Conservation (phyloP, 2,888 invertebrate species). For the Marasmarcha lunaedactyla region DNA sequence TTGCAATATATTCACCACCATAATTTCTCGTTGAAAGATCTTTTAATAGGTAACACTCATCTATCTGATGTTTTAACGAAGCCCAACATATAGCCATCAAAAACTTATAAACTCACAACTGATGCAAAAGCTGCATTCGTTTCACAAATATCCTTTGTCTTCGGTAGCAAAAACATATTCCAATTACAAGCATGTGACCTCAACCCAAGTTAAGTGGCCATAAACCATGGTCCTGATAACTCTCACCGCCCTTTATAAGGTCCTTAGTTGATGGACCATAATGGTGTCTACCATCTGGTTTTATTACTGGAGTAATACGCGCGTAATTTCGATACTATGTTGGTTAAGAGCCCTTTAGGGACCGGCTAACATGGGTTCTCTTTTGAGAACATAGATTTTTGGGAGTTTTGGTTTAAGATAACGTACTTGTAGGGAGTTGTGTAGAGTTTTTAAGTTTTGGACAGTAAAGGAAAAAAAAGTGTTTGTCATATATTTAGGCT, state of each 20-base stretch:
- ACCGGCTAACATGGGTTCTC: no score
- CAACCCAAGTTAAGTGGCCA: constrained; percentile 34
- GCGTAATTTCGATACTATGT: constrained; percentile 43
- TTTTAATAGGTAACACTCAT: no score
- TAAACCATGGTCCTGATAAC: constrained; percentile 43
- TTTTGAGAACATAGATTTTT: neutral
- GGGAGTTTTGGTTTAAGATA: neutral
- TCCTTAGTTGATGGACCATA: constrained; percentile 46
- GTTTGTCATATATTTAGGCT: no score
- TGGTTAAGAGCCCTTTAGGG: constrained; percentile 22
- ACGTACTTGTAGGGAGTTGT: no score
- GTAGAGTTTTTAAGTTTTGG: no score
- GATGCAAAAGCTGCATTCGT: no score
- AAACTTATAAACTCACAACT: no score
- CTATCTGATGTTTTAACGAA: no score
- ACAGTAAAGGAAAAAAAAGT: no score
- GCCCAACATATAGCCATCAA: no score
- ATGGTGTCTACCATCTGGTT: constrained; percentile 46
- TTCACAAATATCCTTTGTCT: constrained; percentile 4
- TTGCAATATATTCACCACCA: no score
- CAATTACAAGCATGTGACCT: constrained; percentile 26
- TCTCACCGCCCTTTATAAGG: constrained; percentile 35
- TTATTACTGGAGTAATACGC: constrained; percentile 33
- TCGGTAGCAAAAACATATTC: constrained; percentile 18
- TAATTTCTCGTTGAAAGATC: no score